These are phyloP conservation scores for Melanitta fusca DNA, from an alignment of 2,797 vertebrate genomes.

Conservation along the genomic window DNA sequence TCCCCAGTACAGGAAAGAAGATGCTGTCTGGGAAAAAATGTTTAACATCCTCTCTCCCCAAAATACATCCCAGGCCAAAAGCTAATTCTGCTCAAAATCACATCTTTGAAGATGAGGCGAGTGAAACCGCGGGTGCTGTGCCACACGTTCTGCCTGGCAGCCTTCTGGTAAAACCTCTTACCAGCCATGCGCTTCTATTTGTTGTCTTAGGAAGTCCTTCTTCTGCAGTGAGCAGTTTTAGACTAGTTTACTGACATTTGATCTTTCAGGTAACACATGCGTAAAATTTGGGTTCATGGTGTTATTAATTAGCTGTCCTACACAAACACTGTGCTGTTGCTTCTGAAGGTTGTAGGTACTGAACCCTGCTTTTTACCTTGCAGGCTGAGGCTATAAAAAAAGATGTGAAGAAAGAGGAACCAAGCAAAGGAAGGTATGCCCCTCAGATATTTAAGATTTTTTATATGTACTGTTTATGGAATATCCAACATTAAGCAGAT, in stretches of 20 bases:
- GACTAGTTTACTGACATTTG: neutral
- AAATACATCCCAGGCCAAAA: neutral
- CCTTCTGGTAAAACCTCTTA: neutral
- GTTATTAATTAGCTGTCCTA: neutral
- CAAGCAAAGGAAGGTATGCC: slow-evolving; percentile 70
- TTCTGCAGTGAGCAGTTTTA: neutral
- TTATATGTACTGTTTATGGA: fast-evolving
- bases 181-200: fast-evolving
- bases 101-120: fast-evolving
- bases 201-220: neutral
- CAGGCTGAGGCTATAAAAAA: slow-evolving; percentile 62
- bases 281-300: fast-evolving
- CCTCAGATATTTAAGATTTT: neutral
- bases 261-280: neutral
- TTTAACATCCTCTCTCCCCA: neutral
- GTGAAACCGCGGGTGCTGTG: fast-evolving
- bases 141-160: fast-evolving
- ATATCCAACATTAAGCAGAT: fast-evolving
- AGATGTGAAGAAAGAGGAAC: slow-evolving; percentile 53
- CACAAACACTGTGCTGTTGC: neutral
- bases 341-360: neutral
- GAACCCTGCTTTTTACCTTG: slow-evolving; percentile 47
- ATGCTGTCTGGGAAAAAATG: neutral
- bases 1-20: neutral
- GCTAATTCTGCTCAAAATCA: neutral